Conservation (phyloP, 37 sponge, comb jelly and placozoan genomes). For the Geodia barretti region DNA sequence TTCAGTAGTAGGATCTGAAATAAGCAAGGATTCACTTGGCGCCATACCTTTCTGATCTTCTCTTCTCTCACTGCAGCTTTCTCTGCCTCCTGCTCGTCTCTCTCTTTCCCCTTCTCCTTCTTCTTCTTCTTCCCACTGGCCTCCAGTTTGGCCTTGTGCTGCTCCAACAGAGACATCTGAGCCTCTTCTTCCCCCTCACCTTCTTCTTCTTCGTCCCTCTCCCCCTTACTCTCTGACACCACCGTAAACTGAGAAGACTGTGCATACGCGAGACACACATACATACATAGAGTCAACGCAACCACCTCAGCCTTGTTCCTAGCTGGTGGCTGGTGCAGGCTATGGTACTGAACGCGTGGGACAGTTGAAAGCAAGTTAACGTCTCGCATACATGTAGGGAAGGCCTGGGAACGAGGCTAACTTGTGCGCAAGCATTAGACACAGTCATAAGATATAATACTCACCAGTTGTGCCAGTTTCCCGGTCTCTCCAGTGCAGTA, state of each 20-base stretch:
- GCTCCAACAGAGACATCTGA: constrained; percentile 37
- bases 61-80: constrained; percentile 42
- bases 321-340: too few relatives aligned
- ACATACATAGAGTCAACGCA: too few relatives aligned
- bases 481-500: constrained; percentile 94
- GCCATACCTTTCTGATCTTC: constrained; percentile 39
- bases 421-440: not conserved
- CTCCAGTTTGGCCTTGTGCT: constrained; percentile 50
- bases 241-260: constrained; percentile 18
- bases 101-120: constrained; percentile 45
- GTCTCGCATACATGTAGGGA: too few relatives aligned
- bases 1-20: not conserved
- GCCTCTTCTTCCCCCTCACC: constrained; percentile 13
- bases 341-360: too few relatives aligned
- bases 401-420: too few relatives aligned
- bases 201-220: constrained; percentile 20
- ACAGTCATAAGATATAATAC: not conserved
- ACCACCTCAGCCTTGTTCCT: too few relatives aligned
- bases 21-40: too few relatives aligned
- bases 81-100: constrained; percentile 13
- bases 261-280: too few relatives aligned
- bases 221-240: not conserved
- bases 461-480: constrained; percentile 60
- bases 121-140: constrained; percentile 34
- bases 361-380: too few relatives aligned